Evolutionary conservation across 2,113 vertebrate genomes (phyloP), one percentile per base, ranked within the genome.

Genomic region (Oostethus manadensis): DNA sequence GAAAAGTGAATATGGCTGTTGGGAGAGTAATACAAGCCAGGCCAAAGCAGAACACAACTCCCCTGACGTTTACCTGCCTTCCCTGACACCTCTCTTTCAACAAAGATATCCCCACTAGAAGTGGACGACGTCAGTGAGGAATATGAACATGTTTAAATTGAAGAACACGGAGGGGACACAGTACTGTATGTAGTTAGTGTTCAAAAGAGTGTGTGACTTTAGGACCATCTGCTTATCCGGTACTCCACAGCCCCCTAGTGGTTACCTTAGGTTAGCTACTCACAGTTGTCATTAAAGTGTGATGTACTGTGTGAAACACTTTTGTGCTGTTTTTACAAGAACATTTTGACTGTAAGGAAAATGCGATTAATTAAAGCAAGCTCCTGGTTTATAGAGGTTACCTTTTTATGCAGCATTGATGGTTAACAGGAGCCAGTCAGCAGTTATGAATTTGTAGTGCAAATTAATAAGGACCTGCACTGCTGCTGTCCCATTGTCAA

Each of bases 41-140:
- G 72, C 77, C 73, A 81, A 83, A 80, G 83, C 78, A 89, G 84
- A 88, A 87, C 78, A 87, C 74, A 58, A 74, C 81, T 85, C 81
- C 83, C 84, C 67, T 71, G 85, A 76, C 84, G 76, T 68, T 70
- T 54, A 70, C 64, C 76, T 79, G 71, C 68, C 62, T 72, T 56
- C 64, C 79, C 46, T 58, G 68, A 62, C 53, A 56, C 51, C 70
- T 55, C 63, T 67, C 76, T 71, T 33, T 33, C 29, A 60, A 77
- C 73, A 70, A 70, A 73, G 35, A 66, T 65, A 51, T 63, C 80
- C 71, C 66, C 71, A 71, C 63, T 78, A 66, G 55, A 54, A 45
- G 58, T 54, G 56, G 71, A 77, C 20, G 29, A 56, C 46, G 48
- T 51, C 47, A 56, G 42, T 42, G 58, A 46, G 38, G 53, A 53